Evolutionary conservation across 2,797 vertebrate species (phyloP), one percentile per base, ranked within the genome.

Genomic region (Kryptopterus vitreolus): DNA sequence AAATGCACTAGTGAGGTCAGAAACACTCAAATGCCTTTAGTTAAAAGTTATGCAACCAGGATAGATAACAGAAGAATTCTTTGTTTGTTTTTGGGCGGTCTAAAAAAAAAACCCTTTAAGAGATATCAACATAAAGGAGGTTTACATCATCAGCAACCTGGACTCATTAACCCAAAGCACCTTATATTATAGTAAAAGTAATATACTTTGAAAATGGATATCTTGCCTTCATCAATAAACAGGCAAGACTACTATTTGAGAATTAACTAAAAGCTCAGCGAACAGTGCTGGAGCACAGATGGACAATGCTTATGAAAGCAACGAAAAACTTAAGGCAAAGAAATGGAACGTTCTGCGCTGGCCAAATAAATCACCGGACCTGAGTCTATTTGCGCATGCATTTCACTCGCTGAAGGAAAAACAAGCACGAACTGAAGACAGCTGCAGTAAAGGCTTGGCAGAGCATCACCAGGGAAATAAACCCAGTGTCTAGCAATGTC

Each of bases 361-460:
- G 68, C 3, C 66, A 50, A 29, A 24, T 26, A 24, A 43, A 29
- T 50, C 43, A 50, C 3, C 24, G 18, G 15, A 69, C 24, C 46
- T 16, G 24, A 29, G 18, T 70, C 15, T n/a, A 26, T 69, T 46
- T 16, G n/a, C 15, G 12, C 12, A 38, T 65, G 33, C 62, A 69
- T 48, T 70, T 50, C n/a, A 70, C 8, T 18, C 1, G 2, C 3
- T 46, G 35, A 66, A 43, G 35, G 35, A 3, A 66, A n/a, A 66
- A 70, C 26, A 31, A 70, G 26, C 68, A 70, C 46, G 16, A 53
- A 71, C 18, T 13, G 24, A 70, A 53, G 48, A 53, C 26, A 71
- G 10, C 10, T 50, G 46, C 66, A 29, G 24, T 48, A 50, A 50
- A 33, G 29, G 18, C 26, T 18, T 52, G 46, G 48, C 26, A 33